Evolutionary conservation across 2,113 vertebrate species (phyloP).

Genomic region (Trichechus manatus): DNA sequence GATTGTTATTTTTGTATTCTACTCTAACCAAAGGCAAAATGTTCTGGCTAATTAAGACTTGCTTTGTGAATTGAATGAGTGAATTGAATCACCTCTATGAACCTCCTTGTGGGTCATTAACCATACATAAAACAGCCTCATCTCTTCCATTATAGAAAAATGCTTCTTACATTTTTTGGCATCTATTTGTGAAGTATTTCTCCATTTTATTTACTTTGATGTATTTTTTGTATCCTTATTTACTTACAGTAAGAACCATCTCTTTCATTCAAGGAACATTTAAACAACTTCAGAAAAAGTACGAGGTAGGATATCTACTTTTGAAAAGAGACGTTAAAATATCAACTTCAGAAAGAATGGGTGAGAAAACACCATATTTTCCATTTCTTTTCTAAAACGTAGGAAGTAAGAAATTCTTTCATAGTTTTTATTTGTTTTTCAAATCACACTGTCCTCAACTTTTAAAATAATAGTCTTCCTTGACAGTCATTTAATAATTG

Average conservation of each 20-base stretch:
- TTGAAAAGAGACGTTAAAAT: conserved; percentile 79
- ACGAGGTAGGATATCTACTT: conserved; percentile 75
- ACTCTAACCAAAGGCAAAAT: conserved; percentile 32
- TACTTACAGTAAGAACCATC: rapidly evolving
- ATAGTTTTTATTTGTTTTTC: conserved; percentile 87
- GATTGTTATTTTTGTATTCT: conserved; percentile 52
- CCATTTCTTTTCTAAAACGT: conserved; percentile 84
- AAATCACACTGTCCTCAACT: conserved; percentile 85
- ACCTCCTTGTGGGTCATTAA: not conserved
- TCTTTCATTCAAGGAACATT: conserved; percentile 45
- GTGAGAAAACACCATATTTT: conserved; percentile 74
- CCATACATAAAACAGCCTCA: not conserved
- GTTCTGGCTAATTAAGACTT: not conserved
- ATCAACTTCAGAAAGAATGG: conserved; percentile 80
- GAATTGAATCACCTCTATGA: not conserved
- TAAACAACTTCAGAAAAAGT: conserved; percentile 65
- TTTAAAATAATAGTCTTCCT: conserved; percentile 88
- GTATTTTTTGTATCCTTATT: not conserved
- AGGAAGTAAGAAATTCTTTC: conserved; percentile 86
- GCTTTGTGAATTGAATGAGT: conserved; percentile 30
- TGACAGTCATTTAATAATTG: conserved; percentile 91
- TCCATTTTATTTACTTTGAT: not conserved
- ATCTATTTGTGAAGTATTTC: not conserved
- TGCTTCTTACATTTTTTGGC: not conserved
- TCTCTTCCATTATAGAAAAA: not conserved